phyloP scores from a whole-genome alignment of 1,140 invertebrate species.

The Coptotermes formosanus region DNA sequence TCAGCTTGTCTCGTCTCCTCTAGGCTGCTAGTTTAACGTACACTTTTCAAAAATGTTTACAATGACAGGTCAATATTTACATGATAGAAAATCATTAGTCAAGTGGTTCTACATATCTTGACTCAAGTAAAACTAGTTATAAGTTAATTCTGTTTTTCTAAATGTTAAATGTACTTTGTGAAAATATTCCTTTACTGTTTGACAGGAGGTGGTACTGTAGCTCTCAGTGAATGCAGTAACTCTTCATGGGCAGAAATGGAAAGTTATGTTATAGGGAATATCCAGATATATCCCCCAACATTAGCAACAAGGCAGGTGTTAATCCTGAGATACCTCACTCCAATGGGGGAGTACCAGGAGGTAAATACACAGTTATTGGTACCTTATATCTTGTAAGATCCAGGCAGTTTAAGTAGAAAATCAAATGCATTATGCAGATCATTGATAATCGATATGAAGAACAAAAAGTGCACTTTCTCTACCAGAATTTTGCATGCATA shows the following conservation, averaged over 20 bases:
- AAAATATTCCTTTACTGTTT: neutral
- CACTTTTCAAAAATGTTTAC: no score
- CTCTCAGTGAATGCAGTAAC: conserved; percentile 57
- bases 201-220: neutral
- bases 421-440: neutral
- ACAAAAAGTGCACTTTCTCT: neutral
- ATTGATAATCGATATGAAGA: neutral
- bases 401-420: neutral
- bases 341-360: conserved; percentile 97
- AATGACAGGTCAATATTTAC: no score
- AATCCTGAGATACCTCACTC: conserved; percentile 87
- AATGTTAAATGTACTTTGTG: no score
- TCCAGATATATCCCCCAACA: conserved; percentile 85
- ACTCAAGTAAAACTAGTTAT: no score
- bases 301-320: conserved; percentile 85
- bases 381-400: neutral
- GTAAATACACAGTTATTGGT: conserved; percentile 46
- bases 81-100: no score
- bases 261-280: conserved; percentile 77
- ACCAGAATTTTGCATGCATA: neutral
- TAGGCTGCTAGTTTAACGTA: no score
- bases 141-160: no score
- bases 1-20: no score
- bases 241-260: conserved; percentile 91
- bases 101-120: no score